Evolutionary conservation across 2,113 vertebrate species (phyloP).

Genomic region (Ptychochromis oligacanthus): DNA sequence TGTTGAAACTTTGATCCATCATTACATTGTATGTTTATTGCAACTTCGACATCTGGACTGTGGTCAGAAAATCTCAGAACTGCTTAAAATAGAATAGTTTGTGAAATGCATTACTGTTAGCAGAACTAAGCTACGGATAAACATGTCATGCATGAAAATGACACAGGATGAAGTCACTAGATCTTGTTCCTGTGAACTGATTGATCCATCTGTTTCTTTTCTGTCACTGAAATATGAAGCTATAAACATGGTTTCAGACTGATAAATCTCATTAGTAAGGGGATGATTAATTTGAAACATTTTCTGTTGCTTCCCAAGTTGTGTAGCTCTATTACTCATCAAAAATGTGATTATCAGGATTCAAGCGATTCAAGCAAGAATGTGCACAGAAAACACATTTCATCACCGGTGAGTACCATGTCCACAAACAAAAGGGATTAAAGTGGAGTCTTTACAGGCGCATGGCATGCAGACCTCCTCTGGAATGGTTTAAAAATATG

Average conservation of each 20-base stretch:
- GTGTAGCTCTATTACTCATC: neutral
- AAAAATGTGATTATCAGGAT: neutral
- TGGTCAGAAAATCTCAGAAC: neutral
- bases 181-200: neutral
- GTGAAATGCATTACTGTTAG: neutral
- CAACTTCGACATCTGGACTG: constrained; percentile 18
- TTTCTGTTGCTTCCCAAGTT: neutral
- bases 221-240: neutral
- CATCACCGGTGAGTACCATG: neutral
- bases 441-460: neutral
- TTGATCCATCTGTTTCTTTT: neutral
- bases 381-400: neutral
- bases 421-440: neutral
- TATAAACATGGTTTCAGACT: neutral
- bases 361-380: neutral
- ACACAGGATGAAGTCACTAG: neutral
- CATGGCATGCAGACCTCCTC: neutral
- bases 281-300: neutral
- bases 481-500: neutral
- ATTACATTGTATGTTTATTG: neutral
- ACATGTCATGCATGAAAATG: neutral
- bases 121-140: neutral
- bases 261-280: neutral
- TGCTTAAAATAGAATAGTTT: neutral
- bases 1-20: neutral